A percentile compares a stretch with the other conserved stretches of the same genome.
phyloP scores from a whole-genome alignment of 2,888 invertebrate species.

The Microctonus hyperodae region DNA sequence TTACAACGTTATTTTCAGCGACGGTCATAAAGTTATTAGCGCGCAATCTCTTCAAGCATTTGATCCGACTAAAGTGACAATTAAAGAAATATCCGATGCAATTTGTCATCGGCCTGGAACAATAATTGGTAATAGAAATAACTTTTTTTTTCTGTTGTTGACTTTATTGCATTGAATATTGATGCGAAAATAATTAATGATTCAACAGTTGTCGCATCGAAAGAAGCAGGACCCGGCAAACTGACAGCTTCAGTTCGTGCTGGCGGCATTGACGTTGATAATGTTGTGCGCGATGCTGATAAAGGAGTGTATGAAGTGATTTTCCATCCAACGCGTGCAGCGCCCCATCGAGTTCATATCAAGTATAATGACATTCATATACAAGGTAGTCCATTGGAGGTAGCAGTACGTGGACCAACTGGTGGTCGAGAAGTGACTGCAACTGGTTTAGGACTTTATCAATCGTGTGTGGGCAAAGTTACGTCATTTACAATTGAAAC shows the following conservation, averaged over 20 bases:
- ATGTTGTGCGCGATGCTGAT: constrained; percentile 77
- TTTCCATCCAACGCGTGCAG: constrained; percentile 87
- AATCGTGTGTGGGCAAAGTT: constrained; percentile 81
- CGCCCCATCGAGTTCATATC: constrained; percentile 86
- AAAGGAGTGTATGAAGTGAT: constrained; percentile 82
- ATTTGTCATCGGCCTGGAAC: constrained; percentile 83
- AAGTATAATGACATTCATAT: constrained; percentile 86
- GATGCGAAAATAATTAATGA: constrained; percentile 2
- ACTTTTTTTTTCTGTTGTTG: background rate
- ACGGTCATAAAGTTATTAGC: constrained; percentile 69
- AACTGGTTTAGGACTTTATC: constrained; percentile 84
- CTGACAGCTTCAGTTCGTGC: constrained; percentile 82
- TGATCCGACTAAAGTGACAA: constrained; percentile 77
- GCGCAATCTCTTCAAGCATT: constrained; percentile 74
- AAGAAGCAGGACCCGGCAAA: constrained; percentile 84
- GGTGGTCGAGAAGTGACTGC: constrained; percentile 79
- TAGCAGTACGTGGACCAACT: constrained; percentile 69
- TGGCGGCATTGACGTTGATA: constrained; percentile 82
- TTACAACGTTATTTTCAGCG: constrained; percentile 74
- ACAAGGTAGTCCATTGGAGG: constrained; percentile 68
- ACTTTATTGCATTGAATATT: constrained; percentile 30
- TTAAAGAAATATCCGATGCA: constrained; percentile 78
- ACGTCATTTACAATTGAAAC: constrained; percentile 91
- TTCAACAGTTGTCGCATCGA: constrained; percentile 70
- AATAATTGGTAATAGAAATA: constrained; percentile 72